Conservation (phyloP, 2,797 vertebrate species). For the Falco novaeseelandiae region DNA sequence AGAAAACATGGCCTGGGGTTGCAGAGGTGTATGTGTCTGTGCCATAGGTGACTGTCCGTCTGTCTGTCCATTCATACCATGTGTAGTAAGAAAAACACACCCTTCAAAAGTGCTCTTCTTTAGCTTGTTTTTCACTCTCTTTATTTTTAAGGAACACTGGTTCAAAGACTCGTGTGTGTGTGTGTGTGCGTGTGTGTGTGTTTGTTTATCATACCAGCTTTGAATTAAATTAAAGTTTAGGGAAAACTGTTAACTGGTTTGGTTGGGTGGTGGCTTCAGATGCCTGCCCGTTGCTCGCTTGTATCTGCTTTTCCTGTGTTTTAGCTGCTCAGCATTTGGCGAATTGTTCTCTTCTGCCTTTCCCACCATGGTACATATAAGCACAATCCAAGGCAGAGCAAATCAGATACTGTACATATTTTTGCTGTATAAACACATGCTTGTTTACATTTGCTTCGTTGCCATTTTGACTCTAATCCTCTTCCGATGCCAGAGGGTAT, state of each 20-base stretch:
- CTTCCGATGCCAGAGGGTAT: neutral
- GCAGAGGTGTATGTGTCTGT: neutral
- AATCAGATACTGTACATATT: conserved; percentile 36
- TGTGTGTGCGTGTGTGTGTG: too few relatives aligned
- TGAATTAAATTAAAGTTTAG: neutral
- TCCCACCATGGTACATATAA: neutral
- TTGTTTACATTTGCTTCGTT: conserved; percentile 42
- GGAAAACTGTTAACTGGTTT: neutral
- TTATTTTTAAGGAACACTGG: neutral
- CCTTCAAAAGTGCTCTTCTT: neutral
- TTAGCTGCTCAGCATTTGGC: neutral
- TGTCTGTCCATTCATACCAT: fast-evolving
- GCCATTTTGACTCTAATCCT: neutral
- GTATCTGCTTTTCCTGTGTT: neutral
- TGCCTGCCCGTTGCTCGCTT: fast-evolving
- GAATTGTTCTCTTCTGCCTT: neutral
- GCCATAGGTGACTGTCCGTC: fast-evolving
- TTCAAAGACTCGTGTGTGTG: neutral
- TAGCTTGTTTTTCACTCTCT: neutral
- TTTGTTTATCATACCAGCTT: neutral
- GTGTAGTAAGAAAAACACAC: neutral
- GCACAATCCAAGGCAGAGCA: neutral
- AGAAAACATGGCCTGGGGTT: fast-evolving
- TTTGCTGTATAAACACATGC: conserved; percentile 40
- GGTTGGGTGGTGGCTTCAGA: neutral